Conservation (phyloP, 2,797 vertebrate species). For the Hemibagrus guttatus region DNA sequence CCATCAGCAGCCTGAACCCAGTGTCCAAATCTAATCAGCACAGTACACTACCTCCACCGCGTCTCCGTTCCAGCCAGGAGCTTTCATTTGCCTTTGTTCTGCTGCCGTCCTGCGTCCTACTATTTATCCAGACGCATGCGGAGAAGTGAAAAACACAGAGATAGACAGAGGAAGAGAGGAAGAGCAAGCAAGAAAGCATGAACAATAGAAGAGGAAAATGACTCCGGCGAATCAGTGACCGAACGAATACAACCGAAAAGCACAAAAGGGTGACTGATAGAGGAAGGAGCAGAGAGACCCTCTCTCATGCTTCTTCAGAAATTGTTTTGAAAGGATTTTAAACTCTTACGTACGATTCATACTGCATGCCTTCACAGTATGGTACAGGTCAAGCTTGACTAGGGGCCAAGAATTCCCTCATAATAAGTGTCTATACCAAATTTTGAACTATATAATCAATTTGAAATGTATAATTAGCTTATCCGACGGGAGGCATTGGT, state of each 20-base stretch:
- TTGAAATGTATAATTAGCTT: no score
- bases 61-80: conserved; percentile 13
- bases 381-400: no score
- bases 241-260: neutral
- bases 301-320: neutral
- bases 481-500: no score
- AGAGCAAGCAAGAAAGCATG: neutral
- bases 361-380: no score
- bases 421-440: no score
- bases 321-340: neutral
- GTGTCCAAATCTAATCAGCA: conserved; percentile 31
- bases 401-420: no score
- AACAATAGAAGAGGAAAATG: conserved; percentile 18
- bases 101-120: conserved; percentile 4
- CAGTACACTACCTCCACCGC: neutral
- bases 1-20: conserved; percentile 9
- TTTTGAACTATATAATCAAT: no score
- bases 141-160: neutral
- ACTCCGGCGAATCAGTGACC: neutral
- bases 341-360: neutral
- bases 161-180: neutral
- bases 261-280: neutral
- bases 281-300: neutral
- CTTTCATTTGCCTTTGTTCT: conserved; percentile 33
- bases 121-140: conserved; percentile 22